phyloP scores from a whole-genome alignment of 2,797 vertebrate genomes.

The Coregonus ussuriensis region DNA sequence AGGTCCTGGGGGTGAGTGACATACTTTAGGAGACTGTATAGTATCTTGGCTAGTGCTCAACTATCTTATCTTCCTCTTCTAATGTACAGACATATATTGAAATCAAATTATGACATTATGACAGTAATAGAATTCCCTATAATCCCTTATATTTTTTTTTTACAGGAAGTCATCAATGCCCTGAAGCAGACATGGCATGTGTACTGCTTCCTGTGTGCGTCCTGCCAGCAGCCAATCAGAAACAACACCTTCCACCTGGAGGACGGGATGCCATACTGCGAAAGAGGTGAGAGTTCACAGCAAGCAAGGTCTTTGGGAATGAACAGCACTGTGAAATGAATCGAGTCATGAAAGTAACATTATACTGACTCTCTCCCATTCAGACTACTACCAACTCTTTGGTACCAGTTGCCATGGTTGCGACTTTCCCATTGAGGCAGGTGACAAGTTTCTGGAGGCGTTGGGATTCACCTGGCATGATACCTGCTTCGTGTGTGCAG shows the following conservation, averaged over 20 bases:
- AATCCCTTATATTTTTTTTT: slow-evolving; percentile 1
- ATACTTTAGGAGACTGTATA: background rate
- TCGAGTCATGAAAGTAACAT: background rate
- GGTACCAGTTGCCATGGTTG: slow-evolving; percentile 94
- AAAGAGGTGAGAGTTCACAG: slow-evolving; percentile 80
- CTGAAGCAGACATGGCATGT: slow-evolving; percentile 98
- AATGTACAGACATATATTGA: background rate
- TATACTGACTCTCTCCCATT: slow-evolving; percentile 7
- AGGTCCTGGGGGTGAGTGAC: slow-evolving; percentile 91
- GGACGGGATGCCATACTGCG: slow-evolving; percentile 96
- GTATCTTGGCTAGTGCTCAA: background rate
- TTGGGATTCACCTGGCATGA: slow-evolving; percentile 95
- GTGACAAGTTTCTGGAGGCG: slow-evolving; percentile 95
- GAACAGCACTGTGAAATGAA: background rate
- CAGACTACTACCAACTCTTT: slow-evolving; percentile 94
- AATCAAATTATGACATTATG: background rate
- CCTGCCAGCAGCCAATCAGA: slow-evolving; percentile 92
- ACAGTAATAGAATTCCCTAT: background rate
- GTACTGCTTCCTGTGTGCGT: slow-evolving; percentile 90
- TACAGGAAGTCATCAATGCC: slow-evolving; percentile 96
- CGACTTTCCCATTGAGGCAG: slow-evolving; percentile 97
- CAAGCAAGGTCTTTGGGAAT: background rate
- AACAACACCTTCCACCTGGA: slow-evolving; percentile 97
- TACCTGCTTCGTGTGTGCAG: slow-evolving; percentile 97
- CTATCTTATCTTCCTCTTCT: background rate